phyloP scores from a whole-genome alignment of 1,140 invertebrate species.

The Drosophila grimshawi region DNA sequence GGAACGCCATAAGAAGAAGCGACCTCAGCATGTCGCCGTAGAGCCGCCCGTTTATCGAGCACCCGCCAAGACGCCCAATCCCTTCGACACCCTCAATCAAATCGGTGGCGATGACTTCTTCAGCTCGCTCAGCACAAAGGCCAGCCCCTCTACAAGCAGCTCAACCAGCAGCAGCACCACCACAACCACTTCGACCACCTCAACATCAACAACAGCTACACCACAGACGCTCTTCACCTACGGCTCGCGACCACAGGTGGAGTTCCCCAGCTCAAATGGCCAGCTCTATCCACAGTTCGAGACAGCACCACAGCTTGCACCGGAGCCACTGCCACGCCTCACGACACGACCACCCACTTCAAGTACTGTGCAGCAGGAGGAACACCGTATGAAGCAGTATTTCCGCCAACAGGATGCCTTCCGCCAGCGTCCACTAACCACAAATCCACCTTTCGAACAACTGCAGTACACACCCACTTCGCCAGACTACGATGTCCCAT shows the following conservation, averaged over 20 bases:
- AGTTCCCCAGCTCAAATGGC: constrained; percentile 73
- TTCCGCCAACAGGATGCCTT: constrained; percentile 82
- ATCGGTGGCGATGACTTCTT: constrained; percentile 79
- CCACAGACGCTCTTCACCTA: constrained; percentile 71
- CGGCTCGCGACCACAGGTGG: constrained; percentile 69
- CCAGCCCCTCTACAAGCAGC: constrained; percentile 34
- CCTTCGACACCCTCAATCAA: constrained; percentile 78
- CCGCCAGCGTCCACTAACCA: constrained; percentile 75
- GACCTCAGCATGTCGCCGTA: constrained; percentile 58
- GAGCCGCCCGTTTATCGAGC: constrained; percentile 69
- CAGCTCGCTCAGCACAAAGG: constrained; percentile 54
- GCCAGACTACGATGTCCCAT: constrained; percentile 51
- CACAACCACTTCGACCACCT: constrained; percentile 68
- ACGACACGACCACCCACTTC: constrained; percentile 64
- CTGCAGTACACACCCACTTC: constrained; percentile 69
- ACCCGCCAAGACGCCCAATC: constrained; percentile 59
- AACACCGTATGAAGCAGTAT: constrained; percentile 81
- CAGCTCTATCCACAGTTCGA: constrained; percentile 71
- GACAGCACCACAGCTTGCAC: constrained; percentile 9
- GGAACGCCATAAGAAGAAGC: constrained; percentile 76
- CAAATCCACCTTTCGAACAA: constrained; percentile 72
- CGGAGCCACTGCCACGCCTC: constrained; percentile 60
- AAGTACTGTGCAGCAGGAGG: constrained; percentile 62
- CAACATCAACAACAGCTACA: constrained; percentile 67
- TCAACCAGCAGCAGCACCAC: constrained; percentile 50